Percentiles rank a stretch among this genome's conserved stretches.
phyloP scores from a whole-genome alignment of 2,888 invertebrate species.

The Linnaemya tessellans region DNA sequence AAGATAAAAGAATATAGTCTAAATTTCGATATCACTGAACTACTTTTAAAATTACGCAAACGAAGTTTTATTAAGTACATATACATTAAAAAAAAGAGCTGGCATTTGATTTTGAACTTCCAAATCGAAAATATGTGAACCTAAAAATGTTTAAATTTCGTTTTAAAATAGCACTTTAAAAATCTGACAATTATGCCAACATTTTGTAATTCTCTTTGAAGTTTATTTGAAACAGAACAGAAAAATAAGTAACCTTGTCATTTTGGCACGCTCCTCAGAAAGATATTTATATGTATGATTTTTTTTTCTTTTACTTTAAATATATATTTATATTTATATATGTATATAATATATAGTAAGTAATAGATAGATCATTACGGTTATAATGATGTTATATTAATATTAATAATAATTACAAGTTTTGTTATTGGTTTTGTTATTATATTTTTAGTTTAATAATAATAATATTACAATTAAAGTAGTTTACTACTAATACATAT shows the following conservation, averaged over 20 bases:
- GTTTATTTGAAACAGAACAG: neutral
- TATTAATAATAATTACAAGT: conserved; percentile 69
- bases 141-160: neutral
- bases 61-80: too few species aligned
- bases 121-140: neutral
- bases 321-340: conserved; percentile 44
- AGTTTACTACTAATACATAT: conserved; percentile 66
- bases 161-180: neutral
- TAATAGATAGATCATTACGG: conserved; percentile 48
- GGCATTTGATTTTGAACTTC: neutral
- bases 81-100: too few species aligned
- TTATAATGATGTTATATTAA: conserved; percentile 29
- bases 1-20: too few species aligned
- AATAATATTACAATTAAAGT: conserved; percentile 66
- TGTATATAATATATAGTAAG: conserved; percentile 54
- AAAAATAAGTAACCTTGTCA: neutral
- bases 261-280: conserved; percentile 1
- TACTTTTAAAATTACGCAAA: too few species aligned
- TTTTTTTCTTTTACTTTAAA: conserved; percentile 19
- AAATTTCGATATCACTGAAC: too few species aligned
- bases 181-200: neutral
- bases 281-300: conserved; percentile 9
- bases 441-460: conserved; percentile 59
- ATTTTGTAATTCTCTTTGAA: neutral
- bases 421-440: conserved; percentile 51